These are phyloP conservation scores for Augochlorella aurata DNA, from an alignment of 2,888 invertebrate genomes.

Conservation along the genomic window DNA sequence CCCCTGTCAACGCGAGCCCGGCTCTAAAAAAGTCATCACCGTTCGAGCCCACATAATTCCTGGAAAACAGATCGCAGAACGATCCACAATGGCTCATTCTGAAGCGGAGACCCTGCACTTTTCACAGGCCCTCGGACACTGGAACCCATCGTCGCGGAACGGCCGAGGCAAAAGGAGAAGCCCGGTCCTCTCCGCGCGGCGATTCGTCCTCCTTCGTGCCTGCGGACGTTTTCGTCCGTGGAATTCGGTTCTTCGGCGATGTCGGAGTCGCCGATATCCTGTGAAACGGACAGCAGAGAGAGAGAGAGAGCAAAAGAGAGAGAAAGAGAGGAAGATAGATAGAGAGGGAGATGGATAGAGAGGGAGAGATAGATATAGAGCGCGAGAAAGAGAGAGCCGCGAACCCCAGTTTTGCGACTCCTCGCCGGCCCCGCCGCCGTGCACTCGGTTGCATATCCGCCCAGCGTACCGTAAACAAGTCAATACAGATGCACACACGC, in stretches of 20 bases:
- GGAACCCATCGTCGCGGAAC: background rate
- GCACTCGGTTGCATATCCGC: conserved; percentile 56
- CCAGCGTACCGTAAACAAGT: conserved; percentile 66
- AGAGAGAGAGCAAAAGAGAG: background rate
- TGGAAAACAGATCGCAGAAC: too few species aligned
- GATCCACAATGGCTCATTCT: too few species aligned
- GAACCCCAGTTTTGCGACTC: background rate
- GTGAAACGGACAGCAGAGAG: conserved; percentile 30
- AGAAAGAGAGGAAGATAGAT: conserved; percentile 1
- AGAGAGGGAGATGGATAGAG: conserved; percentile 15
- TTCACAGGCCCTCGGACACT: too few species aligned
- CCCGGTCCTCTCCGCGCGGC: background rate
- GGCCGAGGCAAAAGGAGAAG: background rate
- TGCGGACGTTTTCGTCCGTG: conserved; percentile 1
- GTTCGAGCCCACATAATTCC: too few species aligned
- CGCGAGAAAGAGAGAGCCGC: conserved; percentile 8
- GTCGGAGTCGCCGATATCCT: conserved; percentile 29
- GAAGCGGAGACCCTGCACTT: too few species aligned
- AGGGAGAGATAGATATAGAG: background rate
- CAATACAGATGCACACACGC: conserved; percentile 52
- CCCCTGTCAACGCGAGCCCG: too few species aligned
- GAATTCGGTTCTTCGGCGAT: conserved; percentile 26
- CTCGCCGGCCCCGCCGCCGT: conserved; percentile 35
- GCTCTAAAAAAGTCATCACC: too few species aligned
- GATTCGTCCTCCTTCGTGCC: background rate